phyloP scores from a whole-genome alignment of 2,888 invertebrate genomes.

The Volucella bombylans region DNA sequence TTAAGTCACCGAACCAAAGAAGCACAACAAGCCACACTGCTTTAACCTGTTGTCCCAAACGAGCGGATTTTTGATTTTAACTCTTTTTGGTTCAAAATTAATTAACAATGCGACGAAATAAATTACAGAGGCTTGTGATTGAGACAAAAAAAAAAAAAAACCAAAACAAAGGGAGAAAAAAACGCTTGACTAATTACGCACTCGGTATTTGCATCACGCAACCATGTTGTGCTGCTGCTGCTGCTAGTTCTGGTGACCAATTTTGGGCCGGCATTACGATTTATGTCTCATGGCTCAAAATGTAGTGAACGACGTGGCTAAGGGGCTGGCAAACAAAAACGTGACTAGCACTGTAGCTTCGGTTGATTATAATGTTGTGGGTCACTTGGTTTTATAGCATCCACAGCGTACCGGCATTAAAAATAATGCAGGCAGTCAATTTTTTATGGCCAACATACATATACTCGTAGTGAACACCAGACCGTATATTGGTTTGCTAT shows the following conservation, averaged over 20 bases:
- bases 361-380: too few relatives aligned
- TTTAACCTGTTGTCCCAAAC: constrained; percentile 1
- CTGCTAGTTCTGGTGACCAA: constrained; percentile 43
- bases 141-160: not conserved
- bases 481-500: too few relatives aligned
- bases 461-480: too few relatives aligned
- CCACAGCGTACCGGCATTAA: too few relatives aligned
- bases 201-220: constrained; percentile 59
- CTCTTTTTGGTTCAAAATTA: constrained; percentile 33
- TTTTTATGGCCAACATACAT: too few relatives aligned
- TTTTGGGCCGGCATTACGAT: constrained; percentile 31
- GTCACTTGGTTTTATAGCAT: too few relatives aligned
- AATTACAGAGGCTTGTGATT: constrained; percentile 27
- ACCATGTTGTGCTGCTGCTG: constrained; percentile 8
- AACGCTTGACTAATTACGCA: constrained; percentile 63
- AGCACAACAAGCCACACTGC: not conserved
- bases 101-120: constrained; percentile 52
- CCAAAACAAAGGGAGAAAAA: not conserved
- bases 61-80: not conserved
- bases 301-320: too few relatives aligned
- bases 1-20: constrained; percentile 51
- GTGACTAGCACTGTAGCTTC: too few relatives aligned
- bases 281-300: not conserved
- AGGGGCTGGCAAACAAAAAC: too few relatives aligned
- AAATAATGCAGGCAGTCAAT: too few relatives aligned